These are phyloP conservation scores for Oreohelix idahoensis DNA, from an alignment of 1,140 invertebrate genomes.

Conservation along the genomic window DNA sequence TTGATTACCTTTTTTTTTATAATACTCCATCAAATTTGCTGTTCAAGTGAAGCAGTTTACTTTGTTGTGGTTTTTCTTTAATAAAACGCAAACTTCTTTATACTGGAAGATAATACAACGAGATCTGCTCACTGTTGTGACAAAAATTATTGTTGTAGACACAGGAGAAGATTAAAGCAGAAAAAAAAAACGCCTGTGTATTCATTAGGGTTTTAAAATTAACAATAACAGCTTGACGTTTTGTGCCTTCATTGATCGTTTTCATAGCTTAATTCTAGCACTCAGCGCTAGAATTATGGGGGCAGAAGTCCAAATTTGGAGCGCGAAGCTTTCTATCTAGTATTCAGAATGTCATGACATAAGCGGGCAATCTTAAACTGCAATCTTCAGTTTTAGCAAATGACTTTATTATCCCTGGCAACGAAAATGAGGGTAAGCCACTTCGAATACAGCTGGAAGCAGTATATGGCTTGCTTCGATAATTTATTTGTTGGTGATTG, in stretches of 20 bases:
- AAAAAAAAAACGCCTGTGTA: background rate
- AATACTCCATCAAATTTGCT: background rate
- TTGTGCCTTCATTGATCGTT: background rate
- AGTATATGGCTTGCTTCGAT: background rate
- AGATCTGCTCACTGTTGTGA: background rate
- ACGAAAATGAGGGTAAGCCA: background rate
- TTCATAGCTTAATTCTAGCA: background rate
- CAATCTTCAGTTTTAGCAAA: background rate
- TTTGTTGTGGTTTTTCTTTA: background rate
- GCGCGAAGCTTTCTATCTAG: background rate
- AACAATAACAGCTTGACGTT: background rate
- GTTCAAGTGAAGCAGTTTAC: background rate
- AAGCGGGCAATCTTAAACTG: background rate
- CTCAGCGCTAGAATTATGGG: background rate
- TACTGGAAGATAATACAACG: background rate
- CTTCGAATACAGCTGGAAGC: background rate
- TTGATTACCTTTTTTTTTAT: slow-evolving; percentile 3
- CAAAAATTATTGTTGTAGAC: background rate
- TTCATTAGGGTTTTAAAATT: background rate
- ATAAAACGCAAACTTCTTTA: background rate
- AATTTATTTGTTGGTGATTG: too few relatives aligned
- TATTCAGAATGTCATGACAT: background rate
- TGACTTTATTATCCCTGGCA: background rate
- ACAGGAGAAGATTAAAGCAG: background rate
- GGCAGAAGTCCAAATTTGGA: background rate